These are phyloP conservation scores for Montipora sp. DNA, from an alignment of 64 coral and sea anemone species.

Conservation along the genomic window DNA sequence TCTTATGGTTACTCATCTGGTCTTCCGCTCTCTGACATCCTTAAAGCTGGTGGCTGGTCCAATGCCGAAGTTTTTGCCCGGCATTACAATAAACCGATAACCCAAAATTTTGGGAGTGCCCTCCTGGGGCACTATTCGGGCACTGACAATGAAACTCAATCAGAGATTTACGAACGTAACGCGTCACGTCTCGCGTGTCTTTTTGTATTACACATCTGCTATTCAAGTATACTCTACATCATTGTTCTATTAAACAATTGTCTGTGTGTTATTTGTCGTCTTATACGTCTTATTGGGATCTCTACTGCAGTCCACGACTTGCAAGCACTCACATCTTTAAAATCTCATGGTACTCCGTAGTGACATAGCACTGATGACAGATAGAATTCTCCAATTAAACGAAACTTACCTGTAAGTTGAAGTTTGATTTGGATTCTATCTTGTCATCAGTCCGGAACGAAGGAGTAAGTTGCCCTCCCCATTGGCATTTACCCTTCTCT, in stretches of 20 bases:
- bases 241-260: neutral
- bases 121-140: neutral
- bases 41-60: neutral
- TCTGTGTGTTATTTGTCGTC: neutral
- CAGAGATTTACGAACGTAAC: neutral
- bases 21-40: too few species aligned
- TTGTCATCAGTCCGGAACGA: neutral
- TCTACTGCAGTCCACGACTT: neutral
- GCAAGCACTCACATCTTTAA: neutral
- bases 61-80: neutral
- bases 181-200: neutral
- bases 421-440: conserved; percentile 3
- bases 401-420: too few species aligned
- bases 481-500: neutral
- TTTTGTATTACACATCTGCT: neutral
- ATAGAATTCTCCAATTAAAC: neutral
- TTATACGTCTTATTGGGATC: neutral
- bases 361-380: neutral
- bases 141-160: neutral
- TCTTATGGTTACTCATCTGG: neutral
- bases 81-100: neutral
- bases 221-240: neutral
- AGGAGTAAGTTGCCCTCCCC: neutral
- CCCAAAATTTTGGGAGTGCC: neutral
- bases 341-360: neutral